These are phyloP conservation scores for Caenorhabditis sp. DNA, from an alignment of 2,888 invertebrate genomes.

Conservation along the genomic window DNA sequence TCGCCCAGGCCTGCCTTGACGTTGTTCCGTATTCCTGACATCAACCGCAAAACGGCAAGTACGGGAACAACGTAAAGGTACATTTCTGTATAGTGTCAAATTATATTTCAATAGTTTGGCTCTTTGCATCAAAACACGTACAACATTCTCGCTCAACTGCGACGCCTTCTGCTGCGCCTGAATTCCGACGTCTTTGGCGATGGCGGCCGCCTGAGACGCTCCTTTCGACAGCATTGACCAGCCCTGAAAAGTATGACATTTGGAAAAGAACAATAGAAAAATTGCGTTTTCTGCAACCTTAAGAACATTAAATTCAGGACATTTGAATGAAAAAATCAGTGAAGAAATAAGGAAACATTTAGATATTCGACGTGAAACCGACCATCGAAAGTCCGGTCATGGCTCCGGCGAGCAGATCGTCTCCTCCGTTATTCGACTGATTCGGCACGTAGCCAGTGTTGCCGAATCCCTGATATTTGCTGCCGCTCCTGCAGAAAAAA, in stretches of 20 bases:
- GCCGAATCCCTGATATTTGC: conserved; percentile 77
- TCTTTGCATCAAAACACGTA: conserved; percentile 3
- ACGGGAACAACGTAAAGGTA: too few species aligned
- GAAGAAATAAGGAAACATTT: too few species aligned
- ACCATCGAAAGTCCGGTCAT: conserved; percentile 75
- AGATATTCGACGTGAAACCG: too few species aligned
- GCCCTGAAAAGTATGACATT: conserved; percentile 61
- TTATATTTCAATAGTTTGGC: too few species aligned
- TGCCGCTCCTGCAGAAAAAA: conserved; percentile 22
- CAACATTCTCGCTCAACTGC: conserved; percentile 69
- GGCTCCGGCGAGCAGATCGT: conserved; percentile 75
- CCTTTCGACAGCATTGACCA: conserved; percentile 77
- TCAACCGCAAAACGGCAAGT: too few species aligned
- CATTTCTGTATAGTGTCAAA: too few species aligned
- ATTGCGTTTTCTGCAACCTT: not conserved
- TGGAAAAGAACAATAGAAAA: not conserved
- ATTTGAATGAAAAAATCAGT: not conserved
- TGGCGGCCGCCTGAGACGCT: conserved; percentile 74
- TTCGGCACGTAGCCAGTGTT: conserved; percentile 66
- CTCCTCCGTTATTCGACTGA: conserved; percentile 42
- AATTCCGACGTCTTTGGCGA: conserved; percentile 75
- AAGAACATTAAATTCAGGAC: not conserved
- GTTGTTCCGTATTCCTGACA: too few species aligned
- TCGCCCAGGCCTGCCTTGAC: too few species aligned
- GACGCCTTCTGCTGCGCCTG: conserved; percentile 76